Percentiles rank a stretch among this genome's conserved stretches.
These are phyloP conservation scores for Drosophila pallidifrons DNA, from an alignment of 1,140 invertebrate genomes.

Conservation along the genomic window DNA sequence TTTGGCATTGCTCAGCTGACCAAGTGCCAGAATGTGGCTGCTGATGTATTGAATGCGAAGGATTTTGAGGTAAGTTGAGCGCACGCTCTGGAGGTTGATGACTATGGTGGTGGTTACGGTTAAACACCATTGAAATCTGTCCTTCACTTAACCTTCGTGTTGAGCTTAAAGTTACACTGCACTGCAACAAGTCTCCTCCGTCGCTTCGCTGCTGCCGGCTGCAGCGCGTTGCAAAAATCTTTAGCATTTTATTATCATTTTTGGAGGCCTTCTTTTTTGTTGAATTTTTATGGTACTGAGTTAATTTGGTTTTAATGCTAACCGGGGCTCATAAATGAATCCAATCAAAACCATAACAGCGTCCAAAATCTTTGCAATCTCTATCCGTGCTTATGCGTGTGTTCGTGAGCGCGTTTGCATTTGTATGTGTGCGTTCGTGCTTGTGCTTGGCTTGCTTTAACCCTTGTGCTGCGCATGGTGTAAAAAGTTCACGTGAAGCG, in stretches of 20 bases:
- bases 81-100: conserved; percentile 6
- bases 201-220: conserved; percentile 8
- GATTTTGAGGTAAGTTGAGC: conserved; percentile 88
- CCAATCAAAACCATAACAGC: conserved; percentile 31
- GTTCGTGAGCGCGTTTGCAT: neutral
- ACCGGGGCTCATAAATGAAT: conserved; percentile 26
- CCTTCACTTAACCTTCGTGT: conserved; percentile 63
- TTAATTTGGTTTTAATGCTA: conserved; percentile 35
- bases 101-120: neutral
- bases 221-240: conserved; percentile 8
- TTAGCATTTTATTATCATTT: conserved; percentile 19
- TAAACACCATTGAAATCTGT: conserved; percentile 11
- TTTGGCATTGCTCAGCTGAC: conserved; percentile 89
- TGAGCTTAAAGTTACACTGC: conserved; percentile 40
- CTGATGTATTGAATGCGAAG: conserved; percentile 87
- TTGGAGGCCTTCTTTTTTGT: neutral
- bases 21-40: conserved; percentile 87
- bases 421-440: neutral
- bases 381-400: neutral
- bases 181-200: neutral
- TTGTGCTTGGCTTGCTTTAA: conserved; percentile 7
- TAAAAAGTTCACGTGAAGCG: neutral
- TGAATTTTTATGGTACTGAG: conserved; percentile 28
- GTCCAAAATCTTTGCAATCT: conserved; percentile 33
- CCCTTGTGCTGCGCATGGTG: conserved; percentile 9